These are phyloP conservation scores for Trisateles emortualis DNA, from an alignment of 2,888 invertebrate species.

Conservation along the genomic window DNA sequence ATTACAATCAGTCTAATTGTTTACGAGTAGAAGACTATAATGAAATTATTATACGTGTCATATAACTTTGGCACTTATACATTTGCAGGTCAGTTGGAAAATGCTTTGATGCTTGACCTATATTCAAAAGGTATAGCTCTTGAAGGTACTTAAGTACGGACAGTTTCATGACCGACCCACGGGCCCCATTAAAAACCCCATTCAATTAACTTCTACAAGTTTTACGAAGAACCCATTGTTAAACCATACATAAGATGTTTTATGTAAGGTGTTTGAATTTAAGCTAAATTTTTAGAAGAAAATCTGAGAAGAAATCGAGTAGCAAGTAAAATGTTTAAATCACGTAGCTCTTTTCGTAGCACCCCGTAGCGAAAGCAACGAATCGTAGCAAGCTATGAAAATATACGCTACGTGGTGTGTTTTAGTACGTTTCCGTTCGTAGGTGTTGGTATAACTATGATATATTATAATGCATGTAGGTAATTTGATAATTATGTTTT, in stretches of 20 bases:
- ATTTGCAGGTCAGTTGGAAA: slow-evolving; percentile 3
- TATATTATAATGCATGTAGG: no score
- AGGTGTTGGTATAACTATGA: no score
- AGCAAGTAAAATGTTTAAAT: no score
- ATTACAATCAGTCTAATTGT: no score
- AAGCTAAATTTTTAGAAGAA: neutral
- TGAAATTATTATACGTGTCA: neutral
- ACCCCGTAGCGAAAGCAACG: neutral
- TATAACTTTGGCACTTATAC: neutral
- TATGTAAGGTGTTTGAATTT: neutral
- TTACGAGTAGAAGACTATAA: neutral
- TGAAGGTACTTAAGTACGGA: slow-evolving; percentile 42
- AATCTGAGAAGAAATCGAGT: neutral
- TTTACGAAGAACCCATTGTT: slow-evolving; percentile 3
- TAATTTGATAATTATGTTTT: no score
- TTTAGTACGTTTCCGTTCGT: no score
- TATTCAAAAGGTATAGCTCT: slow-evolving; percentile 37
- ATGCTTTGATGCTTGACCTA: slow-evolving; percentile 35
- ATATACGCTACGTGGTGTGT: slow-evolving; percentile 1
- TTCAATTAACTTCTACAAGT: slow-evolving; percentile 38
- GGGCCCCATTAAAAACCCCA: slow-evolving; percentile 41
- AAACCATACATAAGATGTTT: slow-evolving; percentile 6
- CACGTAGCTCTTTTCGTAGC: neutral
- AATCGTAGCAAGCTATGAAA: slow-evolving; percentile 4
- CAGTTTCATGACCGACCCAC: slow-evolving; percentile 32